Conservation (phyloP, 2,113 vertebrate genomes). For the Cinclus mexicanus region DNA sequence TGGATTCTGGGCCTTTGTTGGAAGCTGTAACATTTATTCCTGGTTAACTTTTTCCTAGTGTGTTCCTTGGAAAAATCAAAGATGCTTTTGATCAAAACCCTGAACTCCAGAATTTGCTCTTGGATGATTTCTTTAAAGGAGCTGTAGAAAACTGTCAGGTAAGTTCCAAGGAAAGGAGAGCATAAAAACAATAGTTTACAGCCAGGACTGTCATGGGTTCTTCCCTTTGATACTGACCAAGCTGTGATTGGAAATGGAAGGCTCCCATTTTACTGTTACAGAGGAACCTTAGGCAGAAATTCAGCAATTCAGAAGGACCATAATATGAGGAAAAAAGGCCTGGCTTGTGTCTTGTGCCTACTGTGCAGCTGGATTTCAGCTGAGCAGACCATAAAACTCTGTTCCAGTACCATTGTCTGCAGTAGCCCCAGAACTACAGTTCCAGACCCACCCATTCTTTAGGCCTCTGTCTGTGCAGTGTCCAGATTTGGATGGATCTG, state of each 20-base stretch:
- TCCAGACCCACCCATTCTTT: background rate
- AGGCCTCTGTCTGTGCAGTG: background rate
- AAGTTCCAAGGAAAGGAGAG: background rate
- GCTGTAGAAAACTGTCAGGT: slow-evolving; percentile 93
- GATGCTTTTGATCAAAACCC: slow-evolving; percentile 91
- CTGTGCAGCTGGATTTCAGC: background rate
- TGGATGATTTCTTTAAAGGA: slow-evolving; percentile 89
- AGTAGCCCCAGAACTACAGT: background rate
- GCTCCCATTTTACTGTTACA: background rate
- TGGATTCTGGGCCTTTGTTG: background rate
- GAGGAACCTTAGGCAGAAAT: background rate
- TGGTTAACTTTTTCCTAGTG: slow-evolving; percentile 70
- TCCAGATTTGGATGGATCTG: background rate
- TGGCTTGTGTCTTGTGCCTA: background rate
- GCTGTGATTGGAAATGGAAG: background rate
- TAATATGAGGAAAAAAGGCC: background rate
- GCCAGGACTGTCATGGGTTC: background rate
- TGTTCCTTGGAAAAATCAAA: slow-evolving; percentile 96
- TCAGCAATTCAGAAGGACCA: background rate
- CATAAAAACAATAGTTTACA: background rate
- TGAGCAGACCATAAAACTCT: background rate
- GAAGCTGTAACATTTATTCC: background rate
- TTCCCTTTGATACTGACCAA: background rate
- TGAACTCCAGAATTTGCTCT: slow-evolving; percentile 87
- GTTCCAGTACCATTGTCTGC: background rate